Percentiles rank a stretch among this genome's conserved stretches.
phyloP scores from a whole-genome alignment of 2,888 invertebrate species.

The Cybosia mesomella region DNA sequence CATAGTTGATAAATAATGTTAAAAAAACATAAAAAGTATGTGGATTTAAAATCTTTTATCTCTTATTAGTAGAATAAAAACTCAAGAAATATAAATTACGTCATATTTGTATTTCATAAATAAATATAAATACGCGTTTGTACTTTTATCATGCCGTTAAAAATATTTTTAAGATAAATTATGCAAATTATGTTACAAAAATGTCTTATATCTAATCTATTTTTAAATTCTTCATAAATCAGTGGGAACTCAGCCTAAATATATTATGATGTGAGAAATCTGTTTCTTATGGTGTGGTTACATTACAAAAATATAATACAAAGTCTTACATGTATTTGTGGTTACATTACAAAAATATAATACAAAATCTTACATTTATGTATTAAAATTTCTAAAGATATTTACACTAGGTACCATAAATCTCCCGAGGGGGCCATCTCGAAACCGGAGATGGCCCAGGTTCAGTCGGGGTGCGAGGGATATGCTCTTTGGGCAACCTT shows the following conservation, averaged over 20 bases:
- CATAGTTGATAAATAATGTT: not conserved
- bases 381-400: constrained; percentile 34
- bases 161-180: not conserved
- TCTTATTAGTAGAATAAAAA: not conserved
- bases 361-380: constrained; percentile 37
- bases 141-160: constrained; percentile 4
- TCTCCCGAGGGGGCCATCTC: too few species aligned
- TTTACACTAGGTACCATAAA: too few species aligned
- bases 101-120: not conserved
- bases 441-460: too few species aligned
- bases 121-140: not conserved
- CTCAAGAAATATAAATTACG: not conserved
- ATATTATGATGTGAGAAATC: not conserved
- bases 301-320: constrained; percentile 23
- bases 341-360: constrained; percentile 25
- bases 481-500: too few species aligned
- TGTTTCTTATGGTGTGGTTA: constrained; percentile 7
- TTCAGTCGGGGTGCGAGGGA: too few species aligned
- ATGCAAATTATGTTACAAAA: not conserved
- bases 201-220: not conserved
- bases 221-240: not conserved
- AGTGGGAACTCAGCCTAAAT: not conserved
- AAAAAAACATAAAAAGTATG: not conserved
- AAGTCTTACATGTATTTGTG: constrained; percentile 31
- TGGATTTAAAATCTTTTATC: not conserved